Conservation (phyloP, 2,888 invertebrate species). For the Antitype chi region DNA sequence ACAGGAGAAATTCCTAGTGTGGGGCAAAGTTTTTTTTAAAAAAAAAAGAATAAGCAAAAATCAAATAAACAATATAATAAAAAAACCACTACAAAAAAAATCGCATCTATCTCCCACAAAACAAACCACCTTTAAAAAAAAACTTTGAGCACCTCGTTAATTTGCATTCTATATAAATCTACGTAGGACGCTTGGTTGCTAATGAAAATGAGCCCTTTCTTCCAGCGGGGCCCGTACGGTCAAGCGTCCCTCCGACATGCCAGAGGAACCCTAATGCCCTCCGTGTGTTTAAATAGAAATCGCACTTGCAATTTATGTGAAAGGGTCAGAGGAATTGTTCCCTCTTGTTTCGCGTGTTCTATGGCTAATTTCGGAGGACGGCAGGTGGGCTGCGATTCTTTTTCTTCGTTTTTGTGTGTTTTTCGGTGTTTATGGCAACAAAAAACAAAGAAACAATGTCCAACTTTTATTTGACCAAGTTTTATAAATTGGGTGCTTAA, state of each 20-base stretch:
- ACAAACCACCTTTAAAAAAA: conserved; percentile 18
- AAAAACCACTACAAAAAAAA: background rate
- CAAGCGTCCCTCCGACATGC: conserved; percentile 80
- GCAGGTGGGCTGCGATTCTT: conserved; percentile 55
- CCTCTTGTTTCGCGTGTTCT: conserved; percentile 80
- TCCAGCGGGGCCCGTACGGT: conserved; percentile 78
- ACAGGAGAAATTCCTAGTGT: too few relatives aligned
- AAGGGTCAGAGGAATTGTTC: conserved; percentile 85
- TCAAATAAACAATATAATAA: too few relatives aligned
- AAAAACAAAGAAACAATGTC: too few relatives aligned
- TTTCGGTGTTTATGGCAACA: background rate
- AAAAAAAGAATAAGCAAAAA: too few relatives aligned
- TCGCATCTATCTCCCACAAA: background rate
- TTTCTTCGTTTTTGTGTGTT: conserved; percentile 19
- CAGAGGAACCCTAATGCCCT: conserved; percentile 81
- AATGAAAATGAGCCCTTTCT: conserved; percentile 91
- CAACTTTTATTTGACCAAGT: too few relatives aligned
- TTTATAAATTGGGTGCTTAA: too few relatives aligned
- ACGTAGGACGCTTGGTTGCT: conserved; percentile 83
- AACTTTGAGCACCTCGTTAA: conserved; percentile 77
- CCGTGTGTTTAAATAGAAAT: conserved; percentile 87
- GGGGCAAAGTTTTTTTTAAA: too few relatives aligned
- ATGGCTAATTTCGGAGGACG: conserved; percentile 76
- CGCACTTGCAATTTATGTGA: conserved; percentile 88
- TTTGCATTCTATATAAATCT: conserved; percentile 82